A percentile compares a stretch with the other conserved stretches of the same genome.
Conservation (phyloP, 2,888 invertebrate species). For the Chrysolina americana region DNA sequence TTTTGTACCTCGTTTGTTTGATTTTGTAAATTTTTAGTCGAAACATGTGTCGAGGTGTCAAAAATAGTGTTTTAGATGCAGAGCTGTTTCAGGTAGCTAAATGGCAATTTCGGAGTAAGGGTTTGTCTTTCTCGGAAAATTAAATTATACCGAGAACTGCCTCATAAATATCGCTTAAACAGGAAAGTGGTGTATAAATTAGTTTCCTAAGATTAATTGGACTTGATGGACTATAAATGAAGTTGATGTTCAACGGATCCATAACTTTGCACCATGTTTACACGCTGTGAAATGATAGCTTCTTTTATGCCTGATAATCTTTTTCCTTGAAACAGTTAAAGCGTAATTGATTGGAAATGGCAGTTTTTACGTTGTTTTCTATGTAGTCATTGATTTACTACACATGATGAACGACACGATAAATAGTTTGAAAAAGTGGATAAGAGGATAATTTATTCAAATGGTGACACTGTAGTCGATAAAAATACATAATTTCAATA, state of each 20-base stretch:
- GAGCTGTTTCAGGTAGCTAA: too few species aligned
- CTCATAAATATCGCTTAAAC: neutral
- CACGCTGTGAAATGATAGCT: neutral
- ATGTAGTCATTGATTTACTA: neutral
- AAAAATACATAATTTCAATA: neutral
- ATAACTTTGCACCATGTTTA: conserved; percentile 16
- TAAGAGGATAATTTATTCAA: neutral
- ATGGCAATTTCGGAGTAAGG: too few species aligned
- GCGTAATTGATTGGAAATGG: conserved; percentile 2
- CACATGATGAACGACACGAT: neutral
- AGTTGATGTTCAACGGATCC: conserved; percentile 9
- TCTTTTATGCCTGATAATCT: conserved; percentile 14
- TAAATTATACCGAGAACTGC: neutral
- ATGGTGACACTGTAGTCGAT: neutral
- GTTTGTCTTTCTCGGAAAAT: too few species aligned
- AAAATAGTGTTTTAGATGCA: too few species aligned
- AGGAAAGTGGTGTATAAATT: neutral
- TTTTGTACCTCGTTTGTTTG: too few species aligned
- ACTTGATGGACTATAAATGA: conserved; percentile 7
- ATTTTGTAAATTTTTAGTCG: too few species aligned
- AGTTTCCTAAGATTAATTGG: neutral
- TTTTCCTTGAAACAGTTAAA: conserved; percentile 11
- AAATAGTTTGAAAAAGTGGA: neutral
- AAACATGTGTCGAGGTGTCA: too few species aligned
- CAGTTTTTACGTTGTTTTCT: neutral